Evolutionary conservation across 2,888 invertebrate species (phyloP).

Genomic region (Phymatocera aterrima): DNA sequence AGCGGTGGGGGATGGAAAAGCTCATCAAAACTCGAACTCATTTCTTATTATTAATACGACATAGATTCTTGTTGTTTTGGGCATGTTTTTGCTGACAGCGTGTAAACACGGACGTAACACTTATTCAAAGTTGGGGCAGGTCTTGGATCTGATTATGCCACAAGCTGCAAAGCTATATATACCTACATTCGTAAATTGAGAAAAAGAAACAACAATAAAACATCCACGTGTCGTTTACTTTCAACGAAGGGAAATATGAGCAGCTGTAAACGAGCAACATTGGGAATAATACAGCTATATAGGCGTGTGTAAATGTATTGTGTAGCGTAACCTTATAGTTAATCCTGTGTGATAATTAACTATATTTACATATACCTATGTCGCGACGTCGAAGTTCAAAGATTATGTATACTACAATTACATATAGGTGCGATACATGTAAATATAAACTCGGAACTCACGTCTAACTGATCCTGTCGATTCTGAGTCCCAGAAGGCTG

Average conservation of each 20-base stretch:
- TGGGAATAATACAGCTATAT: neutral
- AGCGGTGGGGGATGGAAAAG: too few relatives aligned
- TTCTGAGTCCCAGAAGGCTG: neutral
- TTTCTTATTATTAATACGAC: too few relatives aligned
- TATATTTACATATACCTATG: neutral
- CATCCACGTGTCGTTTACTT: slow-evolving; percentile 33
- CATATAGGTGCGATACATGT: neutral
- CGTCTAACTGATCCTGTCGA: neutral
- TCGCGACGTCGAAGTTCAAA: neutral
- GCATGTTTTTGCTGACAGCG: too few relatives aligned
- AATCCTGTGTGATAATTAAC: neutral
- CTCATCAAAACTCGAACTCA: too few relatives aligned
- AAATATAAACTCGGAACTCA: too few relatives aligned
- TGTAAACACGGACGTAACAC: too few relatives aligned
- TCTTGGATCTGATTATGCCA: too few relatives aligned
- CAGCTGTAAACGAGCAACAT: slow-evolving; percentile 12
- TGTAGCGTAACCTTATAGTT: neutral
- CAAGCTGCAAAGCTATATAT: slow-evolving; percentile 8
- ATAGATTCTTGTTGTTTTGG: too few relatives aligned
- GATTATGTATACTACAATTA: neutral
- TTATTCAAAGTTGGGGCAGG: too few relatives aligned
- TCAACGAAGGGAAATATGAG: slow-evolving; percentile 23
- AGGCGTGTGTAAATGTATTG: neutral
- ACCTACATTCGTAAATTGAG: neutral
- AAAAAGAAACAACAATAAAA: too few relatives aligned